phyloP scores from a whole-genome alignment of 2,113 vertebrate genomes.

The Nerophis lumbriciformis region DNA sequence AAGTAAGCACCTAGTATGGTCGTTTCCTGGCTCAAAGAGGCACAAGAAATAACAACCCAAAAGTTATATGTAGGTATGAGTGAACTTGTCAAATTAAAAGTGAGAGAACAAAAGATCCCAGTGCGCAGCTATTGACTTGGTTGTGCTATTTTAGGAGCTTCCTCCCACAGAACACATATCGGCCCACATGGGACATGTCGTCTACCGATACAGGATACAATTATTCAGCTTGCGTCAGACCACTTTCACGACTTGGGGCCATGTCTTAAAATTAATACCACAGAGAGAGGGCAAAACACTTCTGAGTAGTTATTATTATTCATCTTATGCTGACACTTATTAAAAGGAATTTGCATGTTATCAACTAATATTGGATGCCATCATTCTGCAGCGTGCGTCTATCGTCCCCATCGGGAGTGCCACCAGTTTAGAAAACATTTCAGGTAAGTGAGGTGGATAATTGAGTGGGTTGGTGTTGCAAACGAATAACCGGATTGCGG shows the following conservation, averaged over 20 bases:
- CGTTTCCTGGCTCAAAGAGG: too few species aligned
- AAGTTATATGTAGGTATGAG: slow-evolving; percentile 5
- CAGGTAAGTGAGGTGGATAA: slow-evolving; percentile 19
- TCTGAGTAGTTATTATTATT: slow-evolving; percentile 16
- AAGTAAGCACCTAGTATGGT: too few species aligned
- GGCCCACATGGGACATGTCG: slow-evolving; percentile 24
- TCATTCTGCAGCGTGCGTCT: slow-evolving; percentile 10
- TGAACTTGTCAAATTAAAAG: slow-evolving; percentile 4
- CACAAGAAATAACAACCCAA: background rate
- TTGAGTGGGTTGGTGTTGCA: slow-evolving; percentile 33
- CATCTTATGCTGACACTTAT: slow-evolving; percentile 1
- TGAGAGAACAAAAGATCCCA: slow-evolving; percentile 1
- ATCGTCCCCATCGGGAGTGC: slow-evolving; percentile 16
- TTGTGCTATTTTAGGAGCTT: slow-evolving; percentile 37
- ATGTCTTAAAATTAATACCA: slow-evolving; percentile 41
- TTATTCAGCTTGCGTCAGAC: slow-evolving; percentile 41
- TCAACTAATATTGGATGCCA: slow-evolving; percentile 9
- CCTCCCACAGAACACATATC: slow-evolving; percentile 28
- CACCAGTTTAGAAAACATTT: slow-evolving; percentile 14
- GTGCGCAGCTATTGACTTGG: slow-evolving; percentile 17
- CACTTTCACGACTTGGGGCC: slow-evolving; percentile 40
- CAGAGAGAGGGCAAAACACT: slow-evolving; percentile 7
- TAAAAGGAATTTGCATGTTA: slow-evolving; percentile 10
- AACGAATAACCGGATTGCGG: slow-evolving; percentile 31
- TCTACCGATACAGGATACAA: slow-evolving; percentile 30